A percentile compares a stretch with the other conserved stretches of the same genome.
These are phyloP conservation scores for Stictocephala bisonia DNA, from an alignment of 2,888 invertebrate species.

Conservation along the genomic window DNA sequence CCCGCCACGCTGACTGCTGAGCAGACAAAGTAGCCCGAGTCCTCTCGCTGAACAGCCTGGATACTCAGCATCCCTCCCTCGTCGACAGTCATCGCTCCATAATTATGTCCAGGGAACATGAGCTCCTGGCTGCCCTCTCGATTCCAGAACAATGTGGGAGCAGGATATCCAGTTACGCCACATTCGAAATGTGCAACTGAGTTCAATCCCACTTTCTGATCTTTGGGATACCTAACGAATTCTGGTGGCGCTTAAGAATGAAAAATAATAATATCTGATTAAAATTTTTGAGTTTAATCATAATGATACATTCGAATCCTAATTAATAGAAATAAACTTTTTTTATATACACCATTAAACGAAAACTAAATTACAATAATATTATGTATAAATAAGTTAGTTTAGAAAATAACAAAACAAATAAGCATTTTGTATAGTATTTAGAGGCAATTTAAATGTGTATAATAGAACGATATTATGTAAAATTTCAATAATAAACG, in stretches of 20 bases:
- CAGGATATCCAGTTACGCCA: constrained; percentile 90
- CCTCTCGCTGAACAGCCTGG: constrained; percentile 71
- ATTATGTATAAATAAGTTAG: too few species aligned
- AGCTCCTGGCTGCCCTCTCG: constrained; percentile 83
- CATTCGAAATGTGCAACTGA: constrained; percentile 91
- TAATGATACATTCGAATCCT: too few species aligned
- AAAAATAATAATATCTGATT: too few species aligned
- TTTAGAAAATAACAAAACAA: too few species aligned
- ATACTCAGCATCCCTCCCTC: constrained; percentile 72
- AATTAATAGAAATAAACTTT: too few species aligned
- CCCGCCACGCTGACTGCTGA: constrained; percentile 96
- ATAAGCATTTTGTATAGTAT: too few species aligned
- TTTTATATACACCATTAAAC: too few species aligned
- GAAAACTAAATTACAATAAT: too few species aligned
- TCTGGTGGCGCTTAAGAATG: constrained; percentile 81
- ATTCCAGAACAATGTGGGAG: constrained; percentile 95
- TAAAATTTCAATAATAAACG: too few species aligned
- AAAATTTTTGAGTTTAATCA: too few species aligned
- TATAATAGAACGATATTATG: too few species aligned
- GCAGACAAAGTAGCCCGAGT: constrained; percentile 90
- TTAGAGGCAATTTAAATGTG: too few species aligned
- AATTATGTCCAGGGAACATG: constrained; percentile 82
- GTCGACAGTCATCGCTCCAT: constrained; percentile 75
- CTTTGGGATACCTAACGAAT: constrained; percentile 85
- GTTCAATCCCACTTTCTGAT: constrained; percentile 87